A percentile compares a stretch with the other conserved stretches of the same genome.
These are phyloP conservation scores for Cichladusa arquata DNA, from an alignment of 2,113 vertebrate species.

Conservation along the genomic window DNA sequence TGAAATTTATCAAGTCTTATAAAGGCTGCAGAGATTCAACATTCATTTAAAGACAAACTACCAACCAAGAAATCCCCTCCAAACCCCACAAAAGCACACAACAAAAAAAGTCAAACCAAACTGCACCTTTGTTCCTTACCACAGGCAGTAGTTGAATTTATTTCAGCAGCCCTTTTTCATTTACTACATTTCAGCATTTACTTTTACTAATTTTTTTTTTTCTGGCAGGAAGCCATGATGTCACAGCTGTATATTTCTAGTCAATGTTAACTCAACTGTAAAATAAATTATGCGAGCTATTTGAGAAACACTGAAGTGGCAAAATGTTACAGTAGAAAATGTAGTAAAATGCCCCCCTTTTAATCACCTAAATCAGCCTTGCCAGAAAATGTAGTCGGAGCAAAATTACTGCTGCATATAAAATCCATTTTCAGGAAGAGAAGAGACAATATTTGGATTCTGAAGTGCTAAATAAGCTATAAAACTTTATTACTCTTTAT, in stretches of 20 bases:
- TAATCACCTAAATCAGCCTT: background rate
- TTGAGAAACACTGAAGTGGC: constrained; percentile 42
- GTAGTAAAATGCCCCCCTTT: background rate
- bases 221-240: background rate
- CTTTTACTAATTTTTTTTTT: background rate
- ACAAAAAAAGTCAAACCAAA: background rate
- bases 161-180: background rate
- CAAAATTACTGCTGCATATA: background rate
- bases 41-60: background rate
- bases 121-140: background rate
- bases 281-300: constrained; percentile 34
- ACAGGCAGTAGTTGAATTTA: background rate
- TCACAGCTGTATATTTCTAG: constrained; percentile 14
- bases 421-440: background rate
- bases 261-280: constrained; percentile 37
- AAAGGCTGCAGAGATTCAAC: background rate
- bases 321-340: constrained; percentile 6
- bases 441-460: background rate
- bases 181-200: background rate
- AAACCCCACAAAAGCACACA: background rate
- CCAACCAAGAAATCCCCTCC: background rate
- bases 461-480: background rate
- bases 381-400: background rate
- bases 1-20: background rate
- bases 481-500: background rate